Conservation (phyloP, 2,113 vertebrate genomes). For the Accipiter virgatus region DNA sequence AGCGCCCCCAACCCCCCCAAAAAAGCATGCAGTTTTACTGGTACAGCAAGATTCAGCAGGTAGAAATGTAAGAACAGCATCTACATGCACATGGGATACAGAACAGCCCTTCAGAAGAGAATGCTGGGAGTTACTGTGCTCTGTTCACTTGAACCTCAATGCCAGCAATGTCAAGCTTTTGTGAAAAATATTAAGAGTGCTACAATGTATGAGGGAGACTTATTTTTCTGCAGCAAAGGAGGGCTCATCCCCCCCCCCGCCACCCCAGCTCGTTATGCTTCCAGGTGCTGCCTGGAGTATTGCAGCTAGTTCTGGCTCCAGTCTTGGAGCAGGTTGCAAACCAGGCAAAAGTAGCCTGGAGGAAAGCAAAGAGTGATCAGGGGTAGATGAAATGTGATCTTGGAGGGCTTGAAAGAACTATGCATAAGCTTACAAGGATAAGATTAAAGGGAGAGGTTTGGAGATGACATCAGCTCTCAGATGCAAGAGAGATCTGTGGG, state of each 20-base stretch:
- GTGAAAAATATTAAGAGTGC: background rate
- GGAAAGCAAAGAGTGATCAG: background rate
- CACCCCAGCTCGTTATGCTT: background rate
- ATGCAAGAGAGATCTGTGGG: background rate
- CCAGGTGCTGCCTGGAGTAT: background rate
- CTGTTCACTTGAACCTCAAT: background rate
- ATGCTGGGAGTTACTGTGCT: background rate
- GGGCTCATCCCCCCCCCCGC: background rate
- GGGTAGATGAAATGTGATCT: background rate
- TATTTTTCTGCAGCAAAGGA: background rate
- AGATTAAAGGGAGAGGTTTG: background rate
- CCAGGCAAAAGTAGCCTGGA: background rate
- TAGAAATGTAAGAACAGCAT: background rate
- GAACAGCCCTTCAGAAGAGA: background rate
- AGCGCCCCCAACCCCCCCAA: accelerated
- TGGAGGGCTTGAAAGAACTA: background rate
- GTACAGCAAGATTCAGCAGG: background rate
- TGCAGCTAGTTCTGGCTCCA: background rate
- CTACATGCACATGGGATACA: accelerated
- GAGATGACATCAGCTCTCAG: background rate
- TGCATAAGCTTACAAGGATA: background rate
- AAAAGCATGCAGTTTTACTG: background rate
- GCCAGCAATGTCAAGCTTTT: background rate
- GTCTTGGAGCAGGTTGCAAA: background rate
- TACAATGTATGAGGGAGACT: background rate